Base-by-base conservation (phyloP, 2,797 vertebrate genomes). In the Synaphobranchus kaupii region DNA sequence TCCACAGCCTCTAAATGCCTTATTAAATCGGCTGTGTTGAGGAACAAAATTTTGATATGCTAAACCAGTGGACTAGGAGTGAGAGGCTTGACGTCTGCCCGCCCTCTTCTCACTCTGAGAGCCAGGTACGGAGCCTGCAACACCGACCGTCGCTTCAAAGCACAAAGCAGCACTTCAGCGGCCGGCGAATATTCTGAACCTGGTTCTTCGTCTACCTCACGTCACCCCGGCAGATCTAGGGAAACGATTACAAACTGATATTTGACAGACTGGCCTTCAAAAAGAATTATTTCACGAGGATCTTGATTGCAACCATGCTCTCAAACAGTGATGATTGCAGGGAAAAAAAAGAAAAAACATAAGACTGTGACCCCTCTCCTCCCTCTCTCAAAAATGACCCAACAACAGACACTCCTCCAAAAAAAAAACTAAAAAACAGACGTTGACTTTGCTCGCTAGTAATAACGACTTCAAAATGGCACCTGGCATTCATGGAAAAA, bases 221-320 rank as follows among this genome's bases (percentile, higher is more conserved):
- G 1, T 80, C 78, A 48, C 78, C 78, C 44, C 3, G 47, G 7
- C 22, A 12, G 47, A 81, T 50, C 44, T 25, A 4, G 25, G 47
- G 44, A 81, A 81, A 44, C 47, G 17, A 22, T 80, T 80, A 48
- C 39, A 47, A 39, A 25, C 39, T 25, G 78, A 50, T 47, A 81
- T 81, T 81, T 81, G 20, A 81, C n/a, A 81, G 78, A 17, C 22
- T 22, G 47, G 78, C 78, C 78, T 81, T 81, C 20, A 81, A 48
- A 81, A 34, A 20, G 0, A 9, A 9, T 60, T 10, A 2, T 68
- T 73, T 39, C 10, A 76, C 2, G 31, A 39, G 71, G 15, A 13
- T 76, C 71, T 31, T 76, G 71, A 39, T 39, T 76, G 71, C 34
- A 17, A 10, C 31, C 71, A 39, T 76, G 10, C 28, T 76, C 71